Conservation (phyloP, 1,140 invertebrate genomes). For the Psix sp. region DNA sequence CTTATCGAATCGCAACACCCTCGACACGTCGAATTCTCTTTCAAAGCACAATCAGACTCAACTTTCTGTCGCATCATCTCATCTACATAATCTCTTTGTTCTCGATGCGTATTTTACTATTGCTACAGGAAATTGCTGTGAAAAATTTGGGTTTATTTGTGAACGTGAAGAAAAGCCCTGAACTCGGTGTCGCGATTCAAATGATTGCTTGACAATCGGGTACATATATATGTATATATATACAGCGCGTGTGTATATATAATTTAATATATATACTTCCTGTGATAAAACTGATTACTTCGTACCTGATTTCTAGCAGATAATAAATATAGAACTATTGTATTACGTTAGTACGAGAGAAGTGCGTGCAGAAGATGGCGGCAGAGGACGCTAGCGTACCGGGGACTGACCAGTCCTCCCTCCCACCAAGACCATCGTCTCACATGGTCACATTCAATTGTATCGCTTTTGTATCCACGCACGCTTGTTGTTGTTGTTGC, state of each 20-base stretch:
- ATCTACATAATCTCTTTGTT: no score
- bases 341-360: conserved; percentile 76
- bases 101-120: no score
- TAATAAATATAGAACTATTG: conserved; percentile 77
- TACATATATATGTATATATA: conserved; percentile 28
- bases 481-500: conserved; percentile 70
- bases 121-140: no score
- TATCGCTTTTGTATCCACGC: conserved; percentile 76
- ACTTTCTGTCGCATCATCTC: no score
- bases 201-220: conserved; percentile 13
- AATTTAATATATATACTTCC: conserved; percentile 72
- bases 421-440: conserved; percentile 71
- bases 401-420: conserved; percentile 67
- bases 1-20: conserved; percentile 11
- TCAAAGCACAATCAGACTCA: background rate
- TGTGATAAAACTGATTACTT: conserved; percentile 77
- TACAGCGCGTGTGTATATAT: conserved; percentile 26
- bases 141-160: no score
- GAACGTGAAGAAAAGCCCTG: background rate
- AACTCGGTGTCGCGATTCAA: conserved; percentile 3
- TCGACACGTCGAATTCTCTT: background rate
- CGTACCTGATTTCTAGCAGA: conserved; percentile 71
- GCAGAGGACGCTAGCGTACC: conserved; percentile 70
- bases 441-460: conserved; percentile 77
- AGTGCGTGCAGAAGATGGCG: conserved; percentile 76